A percentile compares a stretch with the other conserved stretches of the same genome.
Evolutionary conservation across 2,113 vertebrate species (phyloP).

Genomic region (Amphiprion percula): DNA sequence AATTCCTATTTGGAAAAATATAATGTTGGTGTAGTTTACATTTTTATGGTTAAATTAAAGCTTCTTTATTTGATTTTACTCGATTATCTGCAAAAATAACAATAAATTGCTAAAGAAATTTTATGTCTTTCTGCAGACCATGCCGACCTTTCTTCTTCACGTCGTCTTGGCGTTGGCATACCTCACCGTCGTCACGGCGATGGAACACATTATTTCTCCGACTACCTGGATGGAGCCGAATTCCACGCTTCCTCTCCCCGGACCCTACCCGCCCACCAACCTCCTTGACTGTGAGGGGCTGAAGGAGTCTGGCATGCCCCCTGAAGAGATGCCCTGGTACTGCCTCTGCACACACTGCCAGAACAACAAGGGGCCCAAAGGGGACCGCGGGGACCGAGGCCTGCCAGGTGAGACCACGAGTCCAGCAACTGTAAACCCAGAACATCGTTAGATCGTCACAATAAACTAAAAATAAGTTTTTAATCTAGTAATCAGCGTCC

Average conservation of each 20-base stretch:
- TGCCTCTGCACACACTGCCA: slow-evolving; percentile 77
- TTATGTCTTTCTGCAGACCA: slow-evolving; percentile 27
- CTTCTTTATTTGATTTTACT: too few relatives aligned
- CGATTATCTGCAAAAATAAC: too few relatives aligned
- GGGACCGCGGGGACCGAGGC: slow-evolving; percentile 71
- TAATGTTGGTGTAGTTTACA: too few relatives aligned
- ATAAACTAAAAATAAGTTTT: too few relatives aligned
- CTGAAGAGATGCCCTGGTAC: slow-evolving; percentile 74
- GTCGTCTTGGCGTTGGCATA: slow-evolving; percentile 29
- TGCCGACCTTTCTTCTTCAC: slow-evolving; percentile 13
- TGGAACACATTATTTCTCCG: neutral
- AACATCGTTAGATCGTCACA: too few relatives aligned
- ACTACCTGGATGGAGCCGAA: neutral
- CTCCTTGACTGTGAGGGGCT: slow-evolving; percentile 64
- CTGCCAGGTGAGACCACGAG: slow-evolving; percentile 65
- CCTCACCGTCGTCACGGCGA: slow-evolving; percentile 20
- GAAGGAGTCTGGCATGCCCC: slow-evolving; percentile 25
- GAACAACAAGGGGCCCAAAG: slow-evolving; percentile 68
- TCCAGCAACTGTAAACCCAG: neutral
- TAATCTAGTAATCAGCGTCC: too few relatives aligned
- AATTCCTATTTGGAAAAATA: too few relatives aligned
- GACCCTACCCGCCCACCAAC: neutral
- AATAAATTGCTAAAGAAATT: too few relatives aligned
- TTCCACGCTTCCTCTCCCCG: neutral
- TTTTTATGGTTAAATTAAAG: too few relatives aligned